A percentile compares a stretch with the other conserved stretches of the same genome.
Conservation (phyloP, 2,888 invertebrate genomes). For the Morpho helenor region DNA sequence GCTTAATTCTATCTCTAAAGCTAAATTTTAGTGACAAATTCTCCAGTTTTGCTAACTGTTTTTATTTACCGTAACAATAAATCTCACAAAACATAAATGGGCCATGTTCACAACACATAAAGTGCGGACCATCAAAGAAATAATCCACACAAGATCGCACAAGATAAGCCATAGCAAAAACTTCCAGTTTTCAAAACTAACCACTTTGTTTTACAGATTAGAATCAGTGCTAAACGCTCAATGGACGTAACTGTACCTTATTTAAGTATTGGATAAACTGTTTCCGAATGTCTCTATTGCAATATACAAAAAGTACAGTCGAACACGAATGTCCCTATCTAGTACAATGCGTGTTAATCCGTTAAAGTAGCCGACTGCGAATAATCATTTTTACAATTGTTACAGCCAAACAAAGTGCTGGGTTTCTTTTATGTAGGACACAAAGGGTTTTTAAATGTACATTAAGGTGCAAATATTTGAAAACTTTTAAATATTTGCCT, state of each 20-base stretch:
- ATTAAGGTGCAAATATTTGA: conserved; percentile 1
- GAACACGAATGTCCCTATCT: conserved; percentile 11
- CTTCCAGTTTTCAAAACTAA: conserved; percentile 55
- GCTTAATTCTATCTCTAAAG: neutral
- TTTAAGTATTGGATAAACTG: conserved; percentile 49
- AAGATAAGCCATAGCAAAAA: conserved; percentile 34
- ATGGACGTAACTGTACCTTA: conserved; percentile 72
- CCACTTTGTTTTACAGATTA: conserved; percentile 71
- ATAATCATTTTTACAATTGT: conserved; percentile 57
- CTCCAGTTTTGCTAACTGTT: neutral
- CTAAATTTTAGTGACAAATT: too few relatives aligned
- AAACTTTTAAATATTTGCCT: neutral
- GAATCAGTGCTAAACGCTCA: conserved; percentile 62
- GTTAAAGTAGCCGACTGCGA: conserved; percentile 71
- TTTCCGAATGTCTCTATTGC: conserved; percentile 33
- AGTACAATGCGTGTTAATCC: conserved; percentile 63
- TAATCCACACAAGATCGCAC: conserved; percentile 33
- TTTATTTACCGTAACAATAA: conserved; percentile 8
- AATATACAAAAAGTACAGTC: conserved; percentile 14
- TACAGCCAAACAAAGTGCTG: conserved; percentile 57
- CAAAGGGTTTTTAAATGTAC: conserved; percentile 49
- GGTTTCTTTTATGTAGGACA: conserved; percentile 46
- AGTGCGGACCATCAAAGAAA: conserved; percentile 45
- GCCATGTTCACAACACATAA: conserved; percentile 29
- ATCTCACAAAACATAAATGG: conserved; percentile 25